Base-by-base conservation (phyloP, 2,797 vertebrate genomes). In the Enteromius afrohamiltoni region DNA sequence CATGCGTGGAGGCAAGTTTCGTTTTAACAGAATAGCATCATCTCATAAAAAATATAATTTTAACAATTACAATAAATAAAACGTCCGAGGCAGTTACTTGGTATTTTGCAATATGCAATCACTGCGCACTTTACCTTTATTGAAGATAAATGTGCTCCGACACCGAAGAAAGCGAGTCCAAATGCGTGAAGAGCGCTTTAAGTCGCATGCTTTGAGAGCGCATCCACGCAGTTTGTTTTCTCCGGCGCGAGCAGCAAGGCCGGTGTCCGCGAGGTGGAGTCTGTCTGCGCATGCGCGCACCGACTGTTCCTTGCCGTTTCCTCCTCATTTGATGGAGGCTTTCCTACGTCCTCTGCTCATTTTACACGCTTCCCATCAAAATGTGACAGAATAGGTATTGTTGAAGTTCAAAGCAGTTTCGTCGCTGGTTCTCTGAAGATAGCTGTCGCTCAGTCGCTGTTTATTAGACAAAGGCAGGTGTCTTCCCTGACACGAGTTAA, bases 181-280 rank as follows among this genome's bases (percentile, higher is more conserved):
- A 26, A 77, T 10, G 82, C 79, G 19, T 2, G 21, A 14, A 14
- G 62, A 77, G 47, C 40, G 76, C 67, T 53, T 47, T 21, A 26
- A 73, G 65, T 55, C 69, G 68, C 67, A 77, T 87, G 88, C 85
- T 83, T 78, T 67, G 60, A 70, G 53, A 34, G 45, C 71, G 49
- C 49, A 40, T 78, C 82, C 85, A 85, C 88, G 88, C 88, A 89
- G 85, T 88, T 89, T 89, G 88, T 89, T 89, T 89, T 89, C 88
- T 89, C 84, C 83, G 67, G 58, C 73, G 74, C 58, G 60, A 86
- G 37, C 23, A 26, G 40, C 47, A 17, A 85, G 86, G 85, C 86
- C 86, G 84, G 88, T 21, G 69, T 68, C 80, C 80, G 80, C 77
- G 65, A 77, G 77, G 67, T 71, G 68, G 73, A 29, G 77, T 23